Conservation (phyloP, 2,888 invertebrate genomes). For the Craniophora ligustri region DNA sequence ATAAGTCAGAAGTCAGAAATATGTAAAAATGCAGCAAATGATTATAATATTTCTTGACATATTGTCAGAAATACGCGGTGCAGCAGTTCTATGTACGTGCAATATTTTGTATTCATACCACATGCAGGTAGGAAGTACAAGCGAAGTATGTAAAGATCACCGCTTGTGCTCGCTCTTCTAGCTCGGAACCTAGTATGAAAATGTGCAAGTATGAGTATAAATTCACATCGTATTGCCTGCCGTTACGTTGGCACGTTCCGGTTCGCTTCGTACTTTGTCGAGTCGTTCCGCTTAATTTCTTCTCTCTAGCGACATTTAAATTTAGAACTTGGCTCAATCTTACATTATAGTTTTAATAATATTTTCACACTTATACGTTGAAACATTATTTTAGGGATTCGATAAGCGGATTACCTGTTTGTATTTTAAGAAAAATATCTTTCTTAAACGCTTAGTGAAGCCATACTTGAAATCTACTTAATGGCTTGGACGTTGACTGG, state of each 20-base stretch:
- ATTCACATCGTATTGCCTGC: conserved; percentile 38
- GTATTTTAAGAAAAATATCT: conserved; percentile 5
- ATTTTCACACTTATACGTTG: neutral
- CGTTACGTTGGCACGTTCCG: conserved; percentile 37
- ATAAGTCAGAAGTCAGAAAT: neutral
- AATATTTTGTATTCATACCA: conserved; percentile 36
- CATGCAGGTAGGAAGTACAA: conserved; percentile 21
- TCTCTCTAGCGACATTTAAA: neutral
- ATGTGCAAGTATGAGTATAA: conserved; percentile 30
- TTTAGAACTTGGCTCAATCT: neutral
- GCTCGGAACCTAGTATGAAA: conserved; percentile 31
- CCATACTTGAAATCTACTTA: conserved; percentile 21
- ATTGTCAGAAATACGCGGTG: neutral
- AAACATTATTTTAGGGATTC: neutral
- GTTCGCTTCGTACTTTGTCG: conserved; percentile 30
- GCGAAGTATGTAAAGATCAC: conserved; percentile 24
- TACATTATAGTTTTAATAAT: neutral
- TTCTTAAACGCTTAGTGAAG: conserved; percentile 17
- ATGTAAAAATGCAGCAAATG: conserved; percentile 4
- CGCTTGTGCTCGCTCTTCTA: conserved; percentile 20
- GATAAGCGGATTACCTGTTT: neutral
- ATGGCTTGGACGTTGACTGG: conserved; percentile 23
- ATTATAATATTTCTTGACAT: conserved; percentile 9
- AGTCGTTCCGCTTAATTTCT: conserved; percentile 15
- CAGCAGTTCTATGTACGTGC: neutral